Evolutionary conservation across 2,113 vertebrate genomes (phyloP).

Genomic region (Ailurus styani): DNA sequence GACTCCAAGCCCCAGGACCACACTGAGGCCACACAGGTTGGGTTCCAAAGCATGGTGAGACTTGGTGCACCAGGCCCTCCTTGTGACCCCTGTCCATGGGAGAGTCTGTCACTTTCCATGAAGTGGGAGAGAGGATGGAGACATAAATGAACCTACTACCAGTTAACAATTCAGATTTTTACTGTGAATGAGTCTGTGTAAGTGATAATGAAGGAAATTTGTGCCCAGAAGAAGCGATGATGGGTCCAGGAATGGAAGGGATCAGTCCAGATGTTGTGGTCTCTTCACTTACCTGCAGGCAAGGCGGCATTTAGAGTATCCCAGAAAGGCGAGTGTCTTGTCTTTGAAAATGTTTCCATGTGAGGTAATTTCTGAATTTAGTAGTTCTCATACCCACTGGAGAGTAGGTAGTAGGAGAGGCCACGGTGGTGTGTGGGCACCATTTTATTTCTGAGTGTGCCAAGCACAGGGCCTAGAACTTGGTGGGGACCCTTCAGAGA

Average conservation of each 20-base stretch:
- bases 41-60: neutral
- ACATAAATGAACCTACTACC: neutral
- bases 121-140: neutral
- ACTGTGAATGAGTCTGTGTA: neutral
- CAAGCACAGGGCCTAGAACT: neutral
- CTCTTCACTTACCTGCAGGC: neutral
- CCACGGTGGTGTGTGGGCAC: too few species aligned
- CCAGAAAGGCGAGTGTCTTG: neutral
- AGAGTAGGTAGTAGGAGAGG: neutral
- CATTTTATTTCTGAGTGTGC: too few species aligned
- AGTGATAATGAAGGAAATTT: neutral
- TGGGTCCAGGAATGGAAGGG: neutral
- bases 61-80: neutral
- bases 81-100: accelerated
- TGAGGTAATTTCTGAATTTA: neutral
- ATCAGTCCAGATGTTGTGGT: neutral
- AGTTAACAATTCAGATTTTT: neutral
- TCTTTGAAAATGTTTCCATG: neutral
- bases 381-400: too few species aligned
- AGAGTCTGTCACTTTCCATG: neutral
- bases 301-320: neutral
- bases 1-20: neutral
- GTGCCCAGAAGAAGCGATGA: neutral
- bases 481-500: neutral
- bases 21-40: too few species aligned